Evolutionary conservation across 2,113 vertebrate genomes (phyloP).

Genomic region (Rhombomys opimus): DNA sequence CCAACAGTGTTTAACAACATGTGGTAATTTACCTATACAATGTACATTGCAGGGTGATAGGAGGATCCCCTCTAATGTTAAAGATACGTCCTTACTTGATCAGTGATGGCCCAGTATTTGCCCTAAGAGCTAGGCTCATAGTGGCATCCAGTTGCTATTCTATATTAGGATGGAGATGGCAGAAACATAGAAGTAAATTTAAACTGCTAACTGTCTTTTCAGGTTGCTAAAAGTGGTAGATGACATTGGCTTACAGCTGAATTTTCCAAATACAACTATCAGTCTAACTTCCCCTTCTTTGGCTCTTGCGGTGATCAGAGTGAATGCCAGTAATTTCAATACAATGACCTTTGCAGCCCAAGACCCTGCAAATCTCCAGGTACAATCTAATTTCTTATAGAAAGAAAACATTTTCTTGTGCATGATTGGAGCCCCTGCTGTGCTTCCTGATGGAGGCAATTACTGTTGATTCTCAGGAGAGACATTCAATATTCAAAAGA

Average conservation of each 20-base stretch:
- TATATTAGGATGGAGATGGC: conserved; percentile 1
- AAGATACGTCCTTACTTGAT: conserved; percentile 10
- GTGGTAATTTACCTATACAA: not conserved
- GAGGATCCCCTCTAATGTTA: not conserved
- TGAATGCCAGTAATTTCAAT: conserved; percentile 88
- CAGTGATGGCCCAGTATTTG: conserved; percentile 19
- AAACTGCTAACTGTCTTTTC: conserved; percentile 65
- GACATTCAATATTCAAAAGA: conserved; percentile 34
- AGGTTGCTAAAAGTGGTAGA: conserved; percentile 93
- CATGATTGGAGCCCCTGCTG: not conserved
- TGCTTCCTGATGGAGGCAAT: conserved; percentile 31
- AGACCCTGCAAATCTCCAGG: conserved; percentile 89
- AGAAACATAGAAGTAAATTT: not conserved
- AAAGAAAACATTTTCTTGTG: not conserved
- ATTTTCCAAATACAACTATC: conserved; percentile 81
- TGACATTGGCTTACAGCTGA: conserved; percentile 90
- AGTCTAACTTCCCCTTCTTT: conserved; percentile 88
- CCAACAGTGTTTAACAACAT: not conserved
- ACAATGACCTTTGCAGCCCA: conserved; percentile 89
- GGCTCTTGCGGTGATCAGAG: conserved; percentile 90
- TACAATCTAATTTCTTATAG: conserved; percentile 78
- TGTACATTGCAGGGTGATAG: not conserved
- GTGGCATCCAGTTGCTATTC: conserved; percentile 18
- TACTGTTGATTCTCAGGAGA: conserved; percentile 21
- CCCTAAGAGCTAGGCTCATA: not conserved